A percentile compares a stretch with the other conserved stretches of the same genome.
Evolutionary conservation across 2,888 invertebrate genomes (phyloP).

Genomic region (Ophion slaviceki): DNA sequence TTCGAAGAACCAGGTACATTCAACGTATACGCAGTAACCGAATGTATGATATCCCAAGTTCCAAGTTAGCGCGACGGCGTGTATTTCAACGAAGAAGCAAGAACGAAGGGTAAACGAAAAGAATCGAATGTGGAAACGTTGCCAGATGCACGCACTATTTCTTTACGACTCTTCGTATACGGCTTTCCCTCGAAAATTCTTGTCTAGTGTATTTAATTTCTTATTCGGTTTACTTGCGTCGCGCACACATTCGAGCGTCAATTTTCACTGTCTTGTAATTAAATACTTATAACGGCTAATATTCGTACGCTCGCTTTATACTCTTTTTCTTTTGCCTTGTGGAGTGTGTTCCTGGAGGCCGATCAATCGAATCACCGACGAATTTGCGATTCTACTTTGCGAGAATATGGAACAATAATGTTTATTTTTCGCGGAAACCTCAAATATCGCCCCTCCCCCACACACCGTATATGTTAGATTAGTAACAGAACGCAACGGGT

Average conservation of each 20-base stretch:
- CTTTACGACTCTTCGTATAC: constrained; percentile 20
- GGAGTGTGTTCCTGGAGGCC: constrained; percentile 50
- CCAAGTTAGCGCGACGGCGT: background rate
- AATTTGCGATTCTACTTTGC: constrained; percentile 51
- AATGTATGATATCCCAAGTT: background rate
- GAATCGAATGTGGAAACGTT: constrained; percentile 21
- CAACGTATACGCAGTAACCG: background rate
- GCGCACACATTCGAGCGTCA: constrained; percentile 46
- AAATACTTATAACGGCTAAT: constrained; percentile 16
- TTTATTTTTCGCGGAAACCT: background rate
- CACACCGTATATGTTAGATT: background rate
- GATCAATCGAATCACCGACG: constrained; percentile 60
- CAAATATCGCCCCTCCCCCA: background rate
- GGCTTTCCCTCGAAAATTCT: constrained; percentile 38
- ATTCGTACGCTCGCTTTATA: constrained; percentile 37
- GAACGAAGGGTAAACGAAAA: background rate
- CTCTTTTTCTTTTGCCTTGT: constrained; percentile 8
- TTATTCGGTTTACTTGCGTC: constrained; percentile 3
- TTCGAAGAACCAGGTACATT: background rate
- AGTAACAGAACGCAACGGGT: background rate
- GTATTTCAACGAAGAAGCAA: background rate
- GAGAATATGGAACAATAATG: background rate
- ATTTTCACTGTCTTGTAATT: constrained; percentile 47
- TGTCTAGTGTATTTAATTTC: constrained; percentile 42
- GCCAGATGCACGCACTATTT: constrained; percentile 25